Evolutionary conservation across 2,797 vertebrate species (phyloP).

Genomic region (Clarias pachynema): DNA sequence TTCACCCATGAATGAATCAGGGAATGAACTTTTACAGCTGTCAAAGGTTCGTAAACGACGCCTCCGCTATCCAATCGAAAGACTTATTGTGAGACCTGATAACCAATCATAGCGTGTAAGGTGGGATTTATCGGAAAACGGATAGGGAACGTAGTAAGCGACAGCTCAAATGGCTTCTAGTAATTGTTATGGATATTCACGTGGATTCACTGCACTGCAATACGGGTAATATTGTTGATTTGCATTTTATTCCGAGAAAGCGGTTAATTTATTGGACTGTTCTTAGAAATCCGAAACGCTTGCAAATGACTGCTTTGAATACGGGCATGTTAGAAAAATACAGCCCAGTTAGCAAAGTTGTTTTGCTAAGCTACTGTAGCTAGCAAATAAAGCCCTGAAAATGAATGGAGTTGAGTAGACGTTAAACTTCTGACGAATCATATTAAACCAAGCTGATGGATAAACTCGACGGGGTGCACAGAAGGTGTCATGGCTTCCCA

Average conservation of each 20-base stretch:
- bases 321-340: not conserved
- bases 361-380: conserved; percentile 13
- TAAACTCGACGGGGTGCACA: too few species aligned
- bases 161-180: conserved; percentile 85
- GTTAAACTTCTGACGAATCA: too few species aligned
- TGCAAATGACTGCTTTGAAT: not conserved
- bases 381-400: not conserved
- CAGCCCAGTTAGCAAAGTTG: not conserved
- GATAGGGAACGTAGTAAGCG: conserved; percentile 49
- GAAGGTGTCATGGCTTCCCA: too few species aligned
- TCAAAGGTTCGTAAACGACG: not conserved
- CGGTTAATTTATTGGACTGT: not conserved
- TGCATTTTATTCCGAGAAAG: not conserved
- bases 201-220: conserved; percentile 72
- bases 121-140: conserved; percentile 16
- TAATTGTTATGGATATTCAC: conserved; percentile 76
- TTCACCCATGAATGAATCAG: not conserved
- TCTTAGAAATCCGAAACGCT: not conserved
- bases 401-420: not conserved
- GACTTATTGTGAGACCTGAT: not conserved
- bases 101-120: not conserved
- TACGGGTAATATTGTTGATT: conserved; percentile 75
- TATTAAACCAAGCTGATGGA: too few species aligned
- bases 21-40: not conserved
- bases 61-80: not conserved